Conservation (phyloP, 2,888 invertebrate species). For the Petrophora chlorosata region DNA sequence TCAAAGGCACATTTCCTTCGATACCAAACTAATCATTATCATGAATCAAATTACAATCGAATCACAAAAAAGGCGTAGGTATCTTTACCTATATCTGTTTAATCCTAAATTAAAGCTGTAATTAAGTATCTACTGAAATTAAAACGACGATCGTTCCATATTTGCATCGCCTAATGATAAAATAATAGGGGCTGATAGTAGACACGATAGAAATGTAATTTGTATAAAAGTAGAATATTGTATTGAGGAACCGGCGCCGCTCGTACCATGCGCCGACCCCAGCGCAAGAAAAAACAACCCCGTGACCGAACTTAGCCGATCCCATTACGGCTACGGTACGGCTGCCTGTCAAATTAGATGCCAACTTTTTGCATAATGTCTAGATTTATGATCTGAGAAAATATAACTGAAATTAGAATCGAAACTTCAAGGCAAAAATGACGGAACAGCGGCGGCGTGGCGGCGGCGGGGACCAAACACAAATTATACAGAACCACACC, state of each 20-base stretch:
- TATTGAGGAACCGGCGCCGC: slow-evolving; percentile 59
- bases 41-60: slow-evolving; percentile 32
- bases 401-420: slow-evolving; percentile 43
- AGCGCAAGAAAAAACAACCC: slow-evolving; percentile 72
- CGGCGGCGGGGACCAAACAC: slow-evolving; percentile 36
- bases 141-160: slow-evolving; percentile 60
- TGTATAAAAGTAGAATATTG: slow-evolving; percentile 76
- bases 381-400: slow-evolving; percentile 53
- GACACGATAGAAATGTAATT: slow-evolving; percentile 82
- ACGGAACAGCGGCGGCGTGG: slow-evolving; percentile 1
- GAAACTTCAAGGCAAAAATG: slow-evolving; percentile 43
- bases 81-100: no score
- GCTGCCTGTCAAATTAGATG: slow-evolving; percentile 52
- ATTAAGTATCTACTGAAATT: slow-evolving; percentile 60
- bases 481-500: slow-evolving; percentile 41
- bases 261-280: slow-evolving; percentile 73
- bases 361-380: slow-evolving; percentile 55
- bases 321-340: slow-evolving; percentile 54
- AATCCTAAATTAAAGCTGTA: slow-evolving; percentile 39
- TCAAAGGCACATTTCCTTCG: slow-evolving; percentile 21
- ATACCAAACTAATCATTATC: slow-evolving; percentile 31
- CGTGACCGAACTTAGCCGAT: slow-evolving; percentile 64
- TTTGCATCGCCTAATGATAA: slow-evolving; percentile 78
- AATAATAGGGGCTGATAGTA: slow-evolving; percentile 78
- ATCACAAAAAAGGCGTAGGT: no score